Percentiles rank a stretch among this genome's conserved stretches.
phyloP scores from a whole-genome alignment of 2,888 invertebrate genomes.

The Melieria omissa region DNA sequence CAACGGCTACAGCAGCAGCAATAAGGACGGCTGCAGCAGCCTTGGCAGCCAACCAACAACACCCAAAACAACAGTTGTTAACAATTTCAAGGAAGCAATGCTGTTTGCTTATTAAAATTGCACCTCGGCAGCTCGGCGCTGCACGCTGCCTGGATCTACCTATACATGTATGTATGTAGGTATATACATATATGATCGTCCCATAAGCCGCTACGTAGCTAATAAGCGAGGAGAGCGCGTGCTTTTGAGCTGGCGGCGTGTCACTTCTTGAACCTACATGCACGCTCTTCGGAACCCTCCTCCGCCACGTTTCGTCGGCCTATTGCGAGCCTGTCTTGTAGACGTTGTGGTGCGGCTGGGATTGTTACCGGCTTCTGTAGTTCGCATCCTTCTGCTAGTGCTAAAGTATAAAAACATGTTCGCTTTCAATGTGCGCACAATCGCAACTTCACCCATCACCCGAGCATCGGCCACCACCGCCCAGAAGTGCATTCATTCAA shows the following conservation, averaged over 20 bases:
- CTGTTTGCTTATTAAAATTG: not conserved
- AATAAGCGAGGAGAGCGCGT: not conserved
- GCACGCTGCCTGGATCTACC: too few relatives aligned
- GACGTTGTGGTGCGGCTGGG: too few relatives aligned
- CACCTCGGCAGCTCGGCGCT: not conserved
- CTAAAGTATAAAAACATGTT: constrained; percentile 68
- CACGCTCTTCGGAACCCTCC: not conserved
- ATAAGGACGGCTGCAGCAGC: not conserved
- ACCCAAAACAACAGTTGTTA: not conserved
- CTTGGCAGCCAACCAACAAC: not conserved
- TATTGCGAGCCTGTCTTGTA: too few relatives aligned
- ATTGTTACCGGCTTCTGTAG: not conserved
- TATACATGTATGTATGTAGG: not conserved
- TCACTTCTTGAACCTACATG: not conserved
- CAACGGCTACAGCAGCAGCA: not conserved
- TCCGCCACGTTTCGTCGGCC: not conserved
- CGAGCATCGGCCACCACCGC: constrained; percentile 49
- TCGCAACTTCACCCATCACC: constrained; percentile 54
- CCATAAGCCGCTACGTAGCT: not conserved
- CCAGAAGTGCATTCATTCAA: constrained; percentile 52
- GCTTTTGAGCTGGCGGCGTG: constrained; percentile 6
- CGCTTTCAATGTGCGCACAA: constrained; percentile 64
- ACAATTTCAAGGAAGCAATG: not conserved
- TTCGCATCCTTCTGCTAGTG: constrained; percentile 20
- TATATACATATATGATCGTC: not conserved